phyloP scores from a whole-genome alignment of 2,797 vertebrate genomes.

The Pangasius krempfi region DNA sequence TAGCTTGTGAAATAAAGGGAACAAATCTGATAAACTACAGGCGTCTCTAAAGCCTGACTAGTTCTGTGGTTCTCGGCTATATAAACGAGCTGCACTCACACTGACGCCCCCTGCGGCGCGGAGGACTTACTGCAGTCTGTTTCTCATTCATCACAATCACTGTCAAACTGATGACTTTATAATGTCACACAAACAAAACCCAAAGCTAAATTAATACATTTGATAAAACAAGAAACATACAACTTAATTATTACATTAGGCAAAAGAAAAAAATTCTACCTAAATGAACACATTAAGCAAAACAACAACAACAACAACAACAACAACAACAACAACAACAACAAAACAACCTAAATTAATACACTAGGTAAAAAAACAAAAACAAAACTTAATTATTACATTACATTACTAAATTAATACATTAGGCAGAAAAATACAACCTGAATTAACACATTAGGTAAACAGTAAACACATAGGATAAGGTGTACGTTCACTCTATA shows the following conservation, averaged over 20 bases:
- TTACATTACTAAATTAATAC: neutral
- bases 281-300: too few species aligned
- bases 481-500: neutral
- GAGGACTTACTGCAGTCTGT: neutral
- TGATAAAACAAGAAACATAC: neutral
- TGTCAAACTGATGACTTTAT: neutral
- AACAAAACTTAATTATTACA: neutral
- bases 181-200: too few species aligned
- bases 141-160: neutral
- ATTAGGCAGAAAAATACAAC: neutral
- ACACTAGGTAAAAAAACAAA: too few species aligned
- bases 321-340: too few species aligned
- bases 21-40: neutral
- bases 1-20: neutral
- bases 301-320: too few species aligned
- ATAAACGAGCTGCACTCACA: neutral
- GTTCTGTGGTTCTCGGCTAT: neutral
- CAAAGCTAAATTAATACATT: neutral
- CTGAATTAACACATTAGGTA: neutral
- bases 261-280: too few species aligned
- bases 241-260: too few species aligned
- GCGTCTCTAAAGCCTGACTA: conserved; percentile 5
- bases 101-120: conserved; percentile 7
- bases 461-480: neutral
- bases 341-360: too few species aligned